phyloP scores from a whole-genome alignment of 2,113 vertebrate genomes.

The Ellobius talpinus region DNA sequence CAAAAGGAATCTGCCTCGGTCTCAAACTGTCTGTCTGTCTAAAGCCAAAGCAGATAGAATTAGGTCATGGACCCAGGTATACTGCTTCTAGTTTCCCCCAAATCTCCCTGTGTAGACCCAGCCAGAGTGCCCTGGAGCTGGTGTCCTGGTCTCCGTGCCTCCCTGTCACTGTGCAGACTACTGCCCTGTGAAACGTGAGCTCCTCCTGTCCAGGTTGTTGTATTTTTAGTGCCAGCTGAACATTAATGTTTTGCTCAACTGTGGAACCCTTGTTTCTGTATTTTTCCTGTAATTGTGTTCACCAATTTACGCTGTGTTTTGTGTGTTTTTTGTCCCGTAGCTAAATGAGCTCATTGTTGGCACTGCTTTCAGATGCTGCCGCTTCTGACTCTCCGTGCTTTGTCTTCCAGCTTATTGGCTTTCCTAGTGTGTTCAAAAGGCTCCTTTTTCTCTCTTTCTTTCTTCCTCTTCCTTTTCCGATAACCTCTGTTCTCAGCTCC shows the following conservation, averaged over 20 bases:
- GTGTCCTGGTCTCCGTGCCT: constrained; percentile 87
- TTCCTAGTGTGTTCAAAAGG: constrained; percentile 86
- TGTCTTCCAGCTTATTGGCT: constrained; percentile 86
- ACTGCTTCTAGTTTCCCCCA: background rate
- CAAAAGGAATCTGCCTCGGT: background rate
- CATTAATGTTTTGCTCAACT: constrained; percentile 85
- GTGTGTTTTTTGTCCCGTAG: constrained; percentile 81
- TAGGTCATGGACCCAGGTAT: constrained; percentile 43
- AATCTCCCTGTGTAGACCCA: constrained; percentile 63
- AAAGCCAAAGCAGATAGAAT: constrained; percentile 59
- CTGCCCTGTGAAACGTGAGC: constrained; percentile 78
- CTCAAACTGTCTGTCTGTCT: constrained; percentile 52
- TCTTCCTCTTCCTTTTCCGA: constrained; percentile 58
- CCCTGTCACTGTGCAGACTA: constrained; percentile 77
- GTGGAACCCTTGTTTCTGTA: constrained; percentile 85
- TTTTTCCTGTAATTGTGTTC: constrained; percentile 84
- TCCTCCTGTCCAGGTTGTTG: constrained; percentile 81
- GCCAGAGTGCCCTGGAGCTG: constrained; percentile 87
- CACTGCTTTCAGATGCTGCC: constrained; percentile 79
- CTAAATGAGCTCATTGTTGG: constrained; percentile 86
- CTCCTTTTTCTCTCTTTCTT: constrained; percentile 80
- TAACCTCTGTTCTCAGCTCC: constrained; percentile 71
- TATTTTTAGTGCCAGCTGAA: constrained; percentile 81
- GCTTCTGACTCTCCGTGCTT: constrained; percentile 83
- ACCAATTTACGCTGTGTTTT: constrained; percentile 85